Conservation (phyloP, 2,113 vertebrate genomes). For the Malurus alboscapulatus region DNA sequence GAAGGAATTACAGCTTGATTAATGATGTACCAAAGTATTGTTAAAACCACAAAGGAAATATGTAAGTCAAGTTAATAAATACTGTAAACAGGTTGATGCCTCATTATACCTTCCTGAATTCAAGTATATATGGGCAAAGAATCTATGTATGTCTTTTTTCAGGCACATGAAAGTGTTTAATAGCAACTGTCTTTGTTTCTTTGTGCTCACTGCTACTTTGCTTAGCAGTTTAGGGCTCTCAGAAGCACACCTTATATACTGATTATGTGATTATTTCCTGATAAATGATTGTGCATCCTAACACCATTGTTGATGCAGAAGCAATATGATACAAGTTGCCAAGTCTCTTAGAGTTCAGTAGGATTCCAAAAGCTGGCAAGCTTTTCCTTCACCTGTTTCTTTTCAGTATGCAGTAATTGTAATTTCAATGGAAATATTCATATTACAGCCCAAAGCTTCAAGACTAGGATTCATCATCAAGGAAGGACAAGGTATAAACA, state of each 20-base stretch:
- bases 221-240: neutral
- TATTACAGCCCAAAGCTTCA: neutral
- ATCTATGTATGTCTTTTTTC: neutral
- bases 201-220: neutral
- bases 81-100: neutral
- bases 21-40: neutral
- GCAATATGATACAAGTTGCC: neutral
- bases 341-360: neutral
- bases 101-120: neutral
- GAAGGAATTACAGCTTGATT: neutral
- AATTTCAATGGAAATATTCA: neutral
- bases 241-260: neutral
- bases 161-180: neutral
- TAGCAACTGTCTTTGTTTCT: neutral
- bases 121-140: neutral
- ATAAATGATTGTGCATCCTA: neutral
- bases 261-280: neutral
- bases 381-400: neutral
- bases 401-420: neutral
- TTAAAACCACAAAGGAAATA: neutral
- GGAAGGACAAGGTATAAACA: rapidly evolving
- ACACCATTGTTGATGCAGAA: neutral
- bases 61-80: neutral
- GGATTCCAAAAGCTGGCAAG: neutral
- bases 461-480: rapidly evolving